Base-by-base conservation (phyloP, 2,888 invertebrate genomes). In the Archips xylosteana region DNA sequence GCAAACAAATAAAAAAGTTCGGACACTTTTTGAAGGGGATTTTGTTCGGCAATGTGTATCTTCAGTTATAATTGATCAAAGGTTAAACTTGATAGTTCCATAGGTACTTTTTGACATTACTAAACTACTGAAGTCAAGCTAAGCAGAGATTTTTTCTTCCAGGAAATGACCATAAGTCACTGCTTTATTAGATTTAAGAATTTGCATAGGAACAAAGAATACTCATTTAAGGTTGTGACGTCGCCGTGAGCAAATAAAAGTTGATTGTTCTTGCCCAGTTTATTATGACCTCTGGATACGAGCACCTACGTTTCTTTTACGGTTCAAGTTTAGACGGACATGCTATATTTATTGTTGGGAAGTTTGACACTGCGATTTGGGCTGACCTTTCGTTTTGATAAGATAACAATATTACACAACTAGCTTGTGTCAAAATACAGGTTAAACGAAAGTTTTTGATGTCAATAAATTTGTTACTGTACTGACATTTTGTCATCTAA, bases 331-430 rank as follows among this genome's bases (percentile, higher is more conserved):
- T 59, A 2, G 39, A 12, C 45, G 68, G 73, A 12, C 60, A 4
- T 71, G 73, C 62, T 72, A 79, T 83, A 81, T 83, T 84, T 79
- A 82, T 79, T 78, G 87, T 87, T 90, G 85, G 91, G 90, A 92
- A 90, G 88, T 83, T 80, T 85, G 87, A 87, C 87, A 85, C 83
- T 82, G 81, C 78, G 84, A 87, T 89, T 87, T 82, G 85, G 82
- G 83, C 81, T 88, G 91, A 92, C 92, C 92, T 92, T 92, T 92
- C 90, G 90, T 88, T 90, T 75, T 57, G 92, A 92, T 92, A 91
- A 92, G 92, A 91, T 92, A 92, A 78, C 75, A 63, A 75, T 77
- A 80, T 87, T 87, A 89, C 88, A 85, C 88, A 89, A 89, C 77
- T 81, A 81, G 82, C 79, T 57, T 57, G 57, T 57, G 57, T 32